These are phyloP conservation scores for Pristionchus arcanus DNA, from an alignment of 2,888 invertebrate species.

Conservation along the genomic window DNA sequence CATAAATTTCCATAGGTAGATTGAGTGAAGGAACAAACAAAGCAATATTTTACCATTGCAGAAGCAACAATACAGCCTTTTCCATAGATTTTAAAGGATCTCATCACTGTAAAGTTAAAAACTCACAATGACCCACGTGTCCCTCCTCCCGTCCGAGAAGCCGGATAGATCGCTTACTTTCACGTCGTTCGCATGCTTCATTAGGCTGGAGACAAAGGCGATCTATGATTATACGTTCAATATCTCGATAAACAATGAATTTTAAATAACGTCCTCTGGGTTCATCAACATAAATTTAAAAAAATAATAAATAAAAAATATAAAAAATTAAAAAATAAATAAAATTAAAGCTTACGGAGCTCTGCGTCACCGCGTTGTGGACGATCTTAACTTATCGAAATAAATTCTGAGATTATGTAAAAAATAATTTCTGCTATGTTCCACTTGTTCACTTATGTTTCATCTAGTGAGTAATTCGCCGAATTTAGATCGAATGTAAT, in stretches of 20 bases:
- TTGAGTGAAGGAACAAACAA: no score
- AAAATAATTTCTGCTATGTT: background rate
- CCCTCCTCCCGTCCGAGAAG: slow-evolving; percentile 21
- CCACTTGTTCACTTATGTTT: background rate
- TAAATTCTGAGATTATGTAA: background rate
- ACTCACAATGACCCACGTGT: slow-evolving; percentile 20
- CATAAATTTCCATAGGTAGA: no score
- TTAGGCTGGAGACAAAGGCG: background rate
- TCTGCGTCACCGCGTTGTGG: slow-evolving; percentile 23
- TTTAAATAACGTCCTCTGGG: no score
- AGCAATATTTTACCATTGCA: no score
- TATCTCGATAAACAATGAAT: no score
- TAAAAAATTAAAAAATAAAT: no score
- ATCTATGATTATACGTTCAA: background rate
- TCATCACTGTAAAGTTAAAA: background rate
- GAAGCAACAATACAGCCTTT: no score
- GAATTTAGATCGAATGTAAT: background rate
- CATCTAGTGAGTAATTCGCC: background rate
- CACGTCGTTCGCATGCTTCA: slow-evolving; percentile 9
- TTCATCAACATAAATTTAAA: no score
- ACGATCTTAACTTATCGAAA: background rate
- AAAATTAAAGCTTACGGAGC: background rate
- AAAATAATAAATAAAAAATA: no score
- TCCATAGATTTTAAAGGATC: no score
- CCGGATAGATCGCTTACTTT: background rate